A percentile compares a stretch with the other conserved stretches of the same genome.
These are phyloP conservation scores for Oostethus manadensis DNA, from an alignment of 2,113 vertebrate genomes.

Conservation along the genomic window DNA sequence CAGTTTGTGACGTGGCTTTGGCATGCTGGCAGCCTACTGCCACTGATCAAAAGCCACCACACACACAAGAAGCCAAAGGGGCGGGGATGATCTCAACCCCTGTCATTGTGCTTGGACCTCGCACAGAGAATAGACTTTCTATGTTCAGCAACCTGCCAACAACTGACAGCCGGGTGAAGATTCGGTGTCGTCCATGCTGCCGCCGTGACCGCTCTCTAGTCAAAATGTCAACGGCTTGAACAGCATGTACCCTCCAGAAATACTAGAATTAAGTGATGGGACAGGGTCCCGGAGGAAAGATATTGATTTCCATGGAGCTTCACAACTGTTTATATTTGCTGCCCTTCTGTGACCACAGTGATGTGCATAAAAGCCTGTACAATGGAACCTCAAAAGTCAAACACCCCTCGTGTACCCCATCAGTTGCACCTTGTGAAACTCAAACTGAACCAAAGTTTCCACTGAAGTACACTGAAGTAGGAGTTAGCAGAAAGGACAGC, in stretches of 20 bases:
- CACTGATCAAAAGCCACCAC: constrained; percentile 15
- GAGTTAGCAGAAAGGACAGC: too few species aligned
- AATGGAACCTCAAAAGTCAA: neutral
- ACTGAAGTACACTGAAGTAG: too few species aligned
- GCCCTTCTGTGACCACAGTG: neutral
- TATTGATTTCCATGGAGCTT: constrained; percentile 29
- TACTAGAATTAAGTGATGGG: constrained; percentile 3
- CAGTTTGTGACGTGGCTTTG: constrained; percentile 19
- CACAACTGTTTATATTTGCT: constrained; percentile 11
- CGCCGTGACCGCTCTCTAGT: constrained; percentile 12
- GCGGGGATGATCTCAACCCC: constrained; percentile 56
- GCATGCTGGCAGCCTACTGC: constrained; percentile 19
- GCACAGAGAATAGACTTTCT: constrained; percentile 37
- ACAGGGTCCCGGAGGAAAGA: neutral
- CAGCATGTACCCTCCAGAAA: constrained; percentile 3
- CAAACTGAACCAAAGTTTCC: neutral
- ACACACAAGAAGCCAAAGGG: constrained; percentile 36
- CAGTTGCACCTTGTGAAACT: neutral
- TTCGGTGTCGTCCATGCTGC: constrained; percentile 21
- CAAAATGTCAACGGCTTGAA: constrained; percentile 16
- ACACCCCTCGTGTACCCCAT: too few species aligned
- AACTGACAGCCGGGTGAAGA: constrained; percentile 24
- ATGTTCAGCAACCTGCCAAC: constrained; percentile 21
- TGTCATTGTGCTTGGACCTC: constrained; percentile 40
- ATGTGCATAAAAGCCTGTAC: neutral